phyloP scores from a whole-genome alignment of 2,888 invertebrate species.

The Drosophila putrida region DNA sequence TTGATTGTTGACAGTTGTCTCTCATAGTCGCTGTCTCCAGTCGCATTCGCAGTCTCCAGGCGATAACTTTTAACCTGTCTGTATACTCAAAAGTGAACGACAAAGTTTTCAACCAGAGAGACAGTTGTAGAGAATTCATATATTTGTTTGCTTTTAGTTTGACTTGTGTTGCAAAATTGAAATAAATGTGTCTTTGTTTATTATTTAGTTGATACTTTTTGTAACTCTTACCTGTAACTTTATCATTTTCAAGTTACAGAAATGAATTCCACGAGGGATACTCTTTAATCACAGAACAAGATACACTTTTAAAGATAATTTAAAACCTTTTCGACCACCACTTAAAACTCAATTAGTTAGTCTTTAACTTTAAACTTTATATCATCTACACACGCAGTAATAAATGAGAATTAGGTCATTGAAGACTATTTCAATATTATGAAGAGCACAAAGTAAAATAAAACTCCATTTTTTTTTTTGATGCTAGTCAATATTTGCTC shows the following conservation, averaged over 20 bases:
- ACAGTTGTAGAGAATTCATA: conserved; percentile 37
- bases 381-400: not conserved
- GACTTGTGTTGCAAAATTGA: conserved; percentile 58
- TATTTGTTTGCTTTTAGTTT: conserved; percentile 67
- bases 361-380: not conserved
- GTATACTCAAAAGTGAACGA: conserved; percentile 45
- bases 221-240: conserved; percentile 16
- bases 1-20: conserved; percentile 76
- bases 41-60: conserved; percentile 31
- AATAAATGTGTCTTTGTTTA: conserved; percentile 53
- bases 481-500: conserved; percentile 23
- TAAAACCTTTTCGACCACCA: not conserved
- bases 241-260: conserved; percentile 7
- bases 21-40: conserved; percentile 19
- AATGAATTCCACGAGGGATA: too few species aligned
- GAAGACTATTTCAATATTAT: conserved; percentile 7
- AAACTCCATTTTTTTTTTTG: not conserved
- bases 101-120: conserved; percentile 47
- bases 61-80: conserved; percentile 43
- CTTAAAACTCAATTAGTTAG: conserved; percentile 11
- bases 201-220: conserved; percentile 47
- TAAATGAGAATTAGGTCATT: conserved; percentile 33
- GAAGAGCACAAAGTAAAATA: conserved; percentile 6
- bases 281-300: not conserved
- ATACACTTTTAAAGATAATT: not conserved